Conservation (phyloP, 2,113 vertebrate genomes). For the Probosciger aterrimus region DNA sequence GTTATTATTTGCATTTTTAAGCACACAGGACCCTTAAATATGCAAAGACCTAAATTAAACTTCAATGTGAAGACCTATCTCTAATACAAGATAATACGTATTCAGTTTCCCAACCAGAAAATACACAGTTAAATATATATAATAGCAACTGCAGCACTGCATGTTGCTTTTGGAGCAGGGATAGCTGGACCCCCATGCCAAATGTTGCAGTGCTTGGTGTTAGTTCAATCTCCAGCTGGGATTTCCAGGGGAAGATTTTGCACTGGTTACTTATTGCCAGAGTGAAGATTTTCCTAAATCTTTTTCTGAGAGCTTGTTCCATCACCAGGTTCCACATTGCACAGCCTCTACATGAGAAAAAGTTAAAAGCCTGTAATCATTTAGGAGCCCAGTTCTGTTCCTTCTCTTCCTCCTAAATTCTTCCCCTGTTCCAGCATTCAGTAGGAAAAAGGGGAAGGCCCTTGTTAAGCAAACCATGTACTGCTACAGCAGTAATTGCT, state of each 20-base stretch:
- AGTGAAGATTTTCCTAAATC: neutral
- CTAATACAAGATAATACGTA: neutral
- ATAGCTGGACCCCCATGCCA: neutral
- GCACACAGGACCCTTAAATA: neutral
- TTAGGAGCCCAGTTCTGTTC: neutral
- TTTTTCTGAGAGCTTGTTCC: neutral
- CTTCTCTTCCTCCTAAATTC: neutral
- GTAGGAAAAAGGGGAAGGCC: neutral
- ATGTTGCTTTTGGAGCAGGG: neutral
- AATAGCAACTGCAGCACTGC: neutral
- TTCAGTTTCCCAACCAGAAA: neutral
- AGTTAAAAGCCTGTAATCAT: neutral
- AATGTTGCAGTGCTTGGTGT: neutral
- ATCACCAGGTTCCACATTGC: neutral
- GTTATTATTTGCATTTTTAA: neutral
- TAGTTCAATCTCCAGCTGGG: neutral
- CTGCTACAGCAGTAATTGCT: neutral
- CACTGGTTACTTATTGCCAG: neutral
- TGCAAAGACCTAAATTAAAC: neutral
- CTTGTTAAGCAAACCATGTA: neutral
- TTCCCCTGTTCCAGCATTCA: neutral
- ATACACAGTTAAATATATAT: neutral
- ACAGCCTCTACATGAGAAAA: neutral
- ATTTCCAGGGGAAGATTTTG: neutral
- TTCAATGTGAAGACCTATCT: neutral